Base-by-base conservation (phyloP, 2,113 vertebrate species). In the Amblyopsis rosae region DNA sequence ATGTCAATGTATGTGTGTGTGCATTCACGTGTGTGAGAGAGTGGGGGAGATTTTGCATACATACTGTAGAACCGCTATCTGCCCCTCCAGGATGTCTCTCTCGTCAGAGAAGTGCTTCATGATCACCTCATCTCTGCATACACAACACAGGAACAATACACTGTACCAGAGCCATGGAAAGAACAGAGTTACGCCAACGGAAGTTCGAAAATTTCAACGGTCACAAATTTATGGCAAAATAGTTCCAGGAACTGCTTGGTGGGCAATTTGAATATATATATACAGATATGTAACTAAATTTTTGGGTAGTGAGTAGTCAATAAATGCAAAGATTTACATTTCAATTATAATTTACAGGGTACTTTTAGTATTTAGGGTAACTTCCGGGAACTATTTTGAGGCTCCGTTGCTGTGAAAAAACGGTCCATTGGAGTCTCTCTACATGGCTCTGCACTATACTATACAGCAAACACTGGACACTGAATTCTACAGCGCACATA, bases 11-110 rank as follows among this genome's bases (percentile, higher is more conserved):
- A 11, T 45, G 15, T 45, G 12, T 10, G 19, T 17, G 41, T 47
- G 1, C 13, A 9, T 53, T 13, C 26, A 1, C 11, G 49, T 49
- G 6, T n/a, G 13, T 53, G 3, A 32, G 33, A 59, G 16, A 4
- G 4, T 7, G 45, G 3, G 59, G 3, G 35, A 41, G 35, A 41
- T 8, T 61, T 54, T 68, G 41, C 66, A 3, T 50, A 93, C 96
- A 93, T 93, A 99, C 98, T 98, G 97, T 77, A 99, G 91, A 50
- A 99, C 92, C 87, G 97, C 94, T 69, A 99, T 95, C 91, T 99
- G 98, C 73, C 92, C 93, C 92, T 96, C 94, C 86, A 99, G 87
- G 83, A 91, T 92, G 74, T 94, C 95, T 82, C 94, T 92, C 76
- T 98, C 96, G 79, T 98, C 95, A 9, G 93, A 90, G 78, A 96